Evolutionary conservation across 2,113 vertebrate species (phyloP).

Genomic region (Vulpes vulpes): DNA sequence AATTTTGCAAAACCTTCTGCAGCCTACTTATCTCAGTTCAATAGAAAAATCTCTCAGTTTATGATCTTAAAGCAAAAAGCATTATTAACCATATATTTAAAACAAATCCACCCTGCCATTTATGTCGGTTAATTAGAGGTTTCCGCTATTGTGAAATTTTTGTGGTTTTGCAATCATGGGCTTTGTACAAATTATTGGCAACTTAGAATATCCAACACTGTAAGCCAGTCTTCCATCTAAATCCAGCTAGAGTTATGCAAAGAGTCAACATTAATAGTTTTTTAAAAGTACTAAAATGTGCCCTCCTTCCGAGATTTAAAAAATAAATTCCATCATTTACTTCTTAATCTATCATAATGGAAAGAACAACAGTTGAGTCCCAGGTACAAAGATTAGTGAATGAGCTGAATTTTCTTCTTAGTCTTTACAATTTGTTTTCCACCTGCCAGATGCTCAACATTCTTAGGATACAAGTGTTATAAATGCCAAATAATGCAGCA

Average conservation of each 20-base stretch:
- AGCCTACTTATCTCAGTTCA: not conserved
- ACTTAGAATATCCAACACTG: not conserved
- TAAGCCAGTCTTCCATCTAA: not conserved
- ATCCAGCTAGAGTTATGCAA: slow-evolving; percentile 45
- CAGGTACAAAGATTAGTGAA: not conserved
- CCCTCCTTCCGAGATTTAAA: slow-evolving; percentile 9
- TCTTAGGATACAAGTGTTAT: not conserved
- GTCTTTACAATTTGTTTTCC: not conserved
- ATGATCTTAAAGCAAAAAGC: slow-evolving; percentile 11
- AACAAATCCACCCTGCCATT: slow-evolving; percentile 5
- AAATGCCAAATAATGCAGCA: rapidly evolving
- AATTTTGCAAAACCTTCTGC: slow-evolving; percentile 17
- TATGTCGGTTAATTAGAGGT: slow-evolving; percentile 63
- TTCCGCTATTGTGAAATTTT: slow-evolving; percentile 67
- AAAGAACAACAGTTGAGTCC: not conserved
- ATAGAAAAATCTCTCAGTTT: not conserved
- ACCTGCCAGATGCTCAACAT: not conserved
- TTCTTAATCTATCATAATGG: not conserved
- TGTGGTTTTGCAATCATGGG: slow-evolving; percentile 73
- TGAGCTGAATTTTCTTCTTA: not conserved
- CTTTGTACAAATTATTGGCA: slow-evolving; percentile 54
- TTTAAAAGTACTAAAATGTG: slow-evolving; percentile 18
- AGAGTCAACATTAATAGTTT: slow-evolving; percentile 29
- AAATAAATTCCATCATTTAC: slow-evolving; percentile 65
- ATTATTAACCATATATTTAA: not conserved